Evolutionary conservation across 2,797 vertebrate species (phyloP).

Genomic region (Cichlasoma orientale): DNA sequence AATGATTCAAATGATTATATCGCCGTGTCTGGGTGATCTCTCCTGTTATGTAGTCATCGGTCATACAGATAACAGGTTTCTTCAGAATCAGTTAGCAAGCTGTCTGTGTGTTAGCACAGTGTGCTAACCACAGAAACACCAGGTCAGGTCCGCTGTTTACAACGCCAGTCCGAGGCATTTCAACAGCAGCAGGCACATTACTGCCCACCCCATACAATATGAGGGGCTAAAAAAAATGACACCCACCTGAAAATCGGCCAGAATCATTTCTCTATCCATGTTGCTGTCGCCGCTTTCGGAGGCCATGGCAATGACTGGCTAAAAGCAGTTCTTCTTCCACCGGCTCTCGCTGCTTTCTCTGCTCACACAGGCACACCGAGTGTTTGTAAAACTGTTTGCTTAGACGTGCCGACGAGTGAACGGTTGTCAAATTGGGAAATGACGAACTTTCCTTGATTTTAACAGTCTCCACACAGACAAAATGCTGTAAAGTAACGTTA

Average conservation of each 20-base stretch:
- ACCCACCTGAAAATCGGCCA: conserved; percentile 98
- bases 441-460: conserved; percentile 39
- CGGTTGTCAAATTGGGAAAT: conserved; percentile 26
- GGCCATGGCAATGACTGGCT: conserved; percentile 92
- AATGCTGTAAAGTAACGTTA: conserved; percentile 61
- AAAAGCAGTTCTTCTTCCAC: conserved; percentile 76
- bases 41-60: background rate
- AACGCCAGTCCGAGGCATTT: background rate
- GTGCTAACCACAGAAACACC: conserved; percentile 56
- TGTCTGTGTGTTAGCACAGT: conserved; percentile 65
- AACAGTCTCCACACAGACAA: conserved; percentile 39
- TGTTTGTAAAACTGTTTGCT: conserved; percentile 43
- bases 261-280: conserved; percentile 98
- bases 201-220: background rate
- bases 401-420: conserved; percentile 25
- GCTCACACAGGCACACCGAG: conserved; percentile 62
- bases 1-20: background rate
- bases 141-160: conserved; percentile 39
- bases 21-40: background rate
- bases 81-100: conserved; percentile 46
- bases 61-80: background rate
- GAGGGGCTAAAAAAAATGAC: background rate
- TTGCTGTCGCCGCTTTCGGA: conserved; percentile 88
- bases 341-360: conserved; percentile 69
- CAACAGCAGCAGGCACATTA: background rate